Base-by-base conservation (phyloP, 2,888 invertebrate species). In the Heliconius cydno region DNA sequence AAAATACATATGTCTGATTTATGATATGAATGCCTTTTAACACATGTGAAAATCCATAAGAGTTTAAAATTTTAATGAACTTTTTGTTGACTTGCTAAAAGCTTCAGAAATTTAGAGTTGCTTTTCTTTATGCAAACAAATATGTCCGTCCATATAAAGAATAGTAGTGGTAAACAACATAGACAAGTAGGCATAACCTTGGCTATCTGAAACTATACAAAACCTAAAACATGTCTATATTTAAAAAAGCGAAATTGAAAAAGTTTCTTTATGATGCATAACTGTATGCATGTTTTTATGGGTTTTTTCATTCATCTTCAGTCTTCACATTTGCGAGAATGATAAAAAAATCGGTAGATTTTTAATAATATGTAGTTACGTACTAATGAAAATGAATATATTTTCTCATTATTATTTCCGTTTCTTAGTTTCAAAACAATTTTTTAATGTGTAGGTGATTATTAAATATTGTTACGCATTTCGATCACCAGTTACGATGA, bases 401-500 rank as follows among this genome's bases (percentile, higher is more conserved):
- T 12, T 65, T 25, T 65, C 12, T 65, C 2, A 65, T 25, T 25
- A 25, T 28, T 30, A 65, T 30, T 65, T 65, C 15, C 38, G n/a
- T 25, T 41, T 70, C 4, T 25, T 41, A 22, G 13, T 57, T n/a
- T 34, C 1, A 34, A 57, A 28, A 28, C 3, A 25, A 10, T 9
- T 25, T 38, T 65, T 65, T n/a, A 9, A 6, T n/a, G 9, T 25
- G 19, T 28, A 46, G 19, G 28, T 41, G 38, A 41, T 66, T 65
- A 10, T 75, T 46, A 66, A 30, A 66, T 46, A 75, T 75, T 77
- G 76, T 66, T 81, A 85, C 85, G 84, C 86, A 85, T 87, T 86
- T 84, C 87, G 88, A 89, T 89, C 88, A 87, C 86, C 87, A 88
- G 85, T 86, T 73, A 82, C 83, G 85, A 85, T 86, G 87, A 86